Evolutionary conservation across 2,113 vertebrate species (phyloP).

Genomic region (Elanus axillaris): DNA sequence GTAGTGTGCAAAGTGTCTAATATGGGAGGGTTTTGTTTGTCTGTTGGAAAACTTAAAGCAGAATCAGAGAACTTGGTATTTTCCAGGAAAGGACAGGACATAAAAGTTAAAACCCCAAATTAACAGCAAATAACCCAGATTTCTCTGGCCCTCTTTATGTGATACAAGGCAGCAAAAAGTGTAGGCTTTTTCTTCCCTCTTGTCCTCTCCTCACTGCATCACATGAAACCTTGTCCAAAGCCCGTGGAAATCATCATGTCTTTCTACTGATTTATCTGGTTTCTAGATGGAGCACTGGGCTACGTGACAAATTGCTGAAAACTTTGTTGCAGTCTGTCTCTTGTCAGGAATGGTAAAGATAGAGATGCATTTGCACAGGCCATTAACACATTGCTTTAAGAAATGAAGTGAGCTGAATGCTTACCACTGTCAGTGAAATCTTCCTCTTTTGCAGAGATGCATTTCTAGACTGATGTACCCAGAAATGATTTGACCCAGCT

Average conservation of each 20-base stretch:
- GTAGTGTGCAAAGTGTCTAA: neutral
- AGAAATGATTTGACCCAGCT: neutral
- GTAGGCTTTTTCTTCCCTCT: neutral
- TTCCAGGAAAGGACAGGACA: neutral
- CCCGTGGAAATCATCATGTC: rapidly evolving
- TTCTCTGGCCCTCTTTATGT: neutral
- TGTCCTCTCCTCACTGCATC: neutral
- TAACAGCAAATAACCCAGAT: neutral
- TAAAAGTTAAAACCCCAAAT: neutral
- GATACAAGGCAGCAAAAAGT: neutral
- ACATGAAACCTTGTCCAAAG: neutral
- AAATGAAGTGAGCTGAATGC: neutral
- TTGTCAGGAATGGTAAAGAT: neutral
- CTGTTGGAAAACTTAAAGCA: neutral
- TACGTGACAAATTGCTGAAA: neutral
- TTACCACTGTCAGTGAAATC: neutral
- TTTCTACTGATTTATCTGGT: neutral
- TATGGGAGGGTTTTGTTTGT: neutral
- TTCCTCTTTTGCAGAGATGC: neutral
- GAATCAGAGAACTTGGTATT: neutral
- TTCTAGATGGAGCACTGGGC: neutral
- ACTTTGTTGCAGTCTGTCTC: neutral
- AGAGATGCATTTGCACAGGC: neutral
- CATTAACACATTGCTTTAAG: neutral
- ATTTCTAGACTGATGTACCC: neutral